Evolutionary conservation across 1,140 invertebrate genomes (phyloP), one percentile per base, ranked within the genome.

Genomic region (Aleiodes sp.): DNA sequence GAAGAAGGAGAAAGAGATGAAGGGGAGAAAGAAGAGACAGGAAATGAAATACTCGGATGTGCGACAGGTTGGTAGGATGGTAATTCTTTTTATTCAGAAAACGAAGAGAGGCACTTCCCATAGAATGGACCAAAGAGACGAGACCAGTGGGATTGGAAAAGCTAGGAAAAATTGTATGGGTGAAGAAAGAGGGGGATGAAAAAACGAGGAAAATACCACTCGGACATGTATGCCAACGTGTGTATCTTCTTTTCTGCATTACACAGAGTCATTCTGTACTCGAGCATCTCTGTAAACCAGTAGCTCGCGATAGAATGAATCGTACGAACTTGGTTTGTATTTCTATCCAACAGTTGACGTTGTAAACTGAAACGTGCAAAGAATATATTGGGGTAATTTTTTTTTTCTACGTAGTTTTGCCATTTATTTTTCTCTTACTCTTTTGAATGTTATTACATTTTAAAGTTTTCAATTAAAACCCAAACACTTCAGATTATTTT

Each of bases 31-130:
- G 7, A 24, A 16, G 19, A 52, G 26, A 59, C 28, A 26, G 56
- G 28, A 59, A 59, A 31, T 59, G 56, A 31, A 59, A 59, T 26
- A 21, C 19, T 56, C 46, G 28, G n/a, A 14, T 29, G 28, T 26
- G 56, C 56, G 56, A 59, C 56, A 59, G 56, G 56, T 59, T 59
- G 56, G 26, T 59, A 16, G 8, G 56, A 59, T 31, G 46, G 46
- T 52, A 21, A 52, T 52, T 52, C 14, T n/a, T 39, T n/a, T 16
- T 16, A n/a, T 16, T 43, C 39, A 43, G 39, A 43, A n/a, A n/a
- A n/a, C n/a, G n/a, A n/a, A 43, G 39, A 43, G 39, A n/a, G 19
- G 6, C n/a, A n/a, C 39, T 16, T 12, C 9, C 1, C 35, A 39
- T 39, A 2, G 35, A n/a, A n/a, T 39, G 35, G 35, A 39, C 35